Percentiles rank a stretch among this genome's conserved stretches.
phyloP scores from a whole-genome alignment of 2,113 vertebrate species.

The Emydocephalus ijimae region DNA sequence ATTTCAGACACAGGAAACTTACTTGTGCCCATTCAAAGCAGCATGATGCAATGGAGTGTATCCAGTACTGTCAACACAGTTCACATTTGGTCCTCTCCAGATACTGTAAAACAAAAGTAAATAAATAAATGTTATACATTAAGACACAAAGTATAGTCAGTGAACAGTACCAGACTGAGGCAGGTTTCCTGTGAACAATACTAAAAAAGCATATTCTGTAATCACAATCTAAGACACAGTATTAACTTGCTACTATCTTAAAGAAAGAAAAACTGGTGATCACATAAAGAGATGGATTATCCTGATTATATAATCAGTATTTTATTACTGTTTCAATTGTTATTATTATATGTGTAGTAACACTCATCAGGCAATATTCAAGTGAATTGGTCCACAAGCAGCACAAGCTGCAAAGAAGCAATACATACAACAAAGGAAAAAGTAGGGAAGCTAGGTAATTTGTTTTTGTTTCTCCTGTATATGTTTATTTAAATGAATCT shows the following conservation, averaged over 20 bases:
- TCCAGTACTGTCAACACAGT: constrained; percentile 95
- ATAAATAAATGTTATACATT: background rate
- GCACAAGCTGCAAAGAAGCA: background rate
- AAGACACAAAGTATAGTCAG: constrained; percentile 27
- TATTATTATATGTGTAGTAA: background rate
- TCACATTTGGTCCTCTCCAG: constrained; percentile 98
- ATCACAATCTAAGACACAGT: background rate
- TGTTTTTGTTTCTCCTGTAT: background rate
- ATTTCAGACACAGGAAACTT: constrained; percentile 37
- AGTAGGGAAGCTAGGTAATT: background rate
- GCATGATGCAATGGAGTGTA: constrained; percentile 96
- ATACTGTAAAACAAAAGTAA: constrained; percentile 75
- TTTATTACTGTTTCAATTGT: background rate
- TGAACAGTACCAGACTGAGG: background rate
- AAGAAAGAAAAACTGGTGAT: background rate
- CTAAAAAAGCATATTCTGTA: background rate
- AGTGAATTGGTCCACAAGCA: background rate
- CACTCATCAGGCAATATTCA: background rate
- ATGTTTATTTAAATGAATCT: constrained; percentile 4
- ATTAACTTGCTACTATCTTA: background rate
- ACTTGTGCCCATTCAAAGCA: constrained; percentile 95
- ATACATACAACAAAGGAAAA: background rate
- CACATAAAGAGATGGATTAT: background rate
- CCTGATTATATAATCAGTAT: background rate
- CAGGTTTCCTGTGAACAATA: background rate